Evolutionary conservation across 2,113 vertebrate genomes (phyloP), one percentile per base, ranked within the genome.

Genomic region (Bettongia penicillata): DNA sequence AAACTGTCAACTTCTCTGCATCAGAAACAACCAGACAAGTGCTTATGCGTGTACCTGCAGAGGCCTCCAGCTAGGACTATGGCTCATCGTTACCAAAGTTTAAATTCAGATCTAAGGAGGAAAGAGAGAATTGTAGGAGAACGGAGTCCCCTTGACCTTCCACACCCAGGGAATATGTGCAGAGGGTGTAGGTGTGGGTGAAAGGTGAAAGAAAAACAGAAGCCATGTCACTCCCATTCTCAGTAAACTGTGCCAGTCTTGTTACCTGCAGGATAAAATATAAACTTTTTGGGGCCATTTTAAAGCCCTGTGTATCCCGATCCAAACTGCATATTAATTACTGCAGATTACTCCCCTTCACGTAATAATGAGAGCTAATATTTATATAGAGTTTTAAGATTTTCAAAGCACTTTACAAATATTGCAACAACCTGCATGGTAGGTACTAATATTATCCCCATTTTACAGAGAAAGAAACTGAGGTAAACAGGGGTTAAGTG

Each of bases 151-250:
- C 92, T 91, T 61, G 31, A 28, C 16, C 11, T 51, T 90, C 50
- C 92, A 92, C n/a, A 95, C 53, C 84, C 84, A 31, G 53, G 52
- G 26, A 77, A 22, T n/a, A 77, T 12, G 28, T 61, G 10, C 10
- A 61, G 28, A 90, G 93, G 51, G 57, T 55, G 24, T 61, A 28
- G 84, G 77, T 55, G 24, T 61, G 37, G 84, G 77, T 95, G 28
- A 97, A 96, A 23, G 0, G 91, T 93, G 93, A 97, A 90, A 91
- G 94, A 94, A 94, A 96, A 97, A 68, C 37, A n/a, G 16, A n/a
- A 84, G 43, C 19, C 61, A 0, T 9, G 37, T 84, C 37, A 84
- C n/a, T 84, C 68, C 2, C 37, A 37, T 84, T 6, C 16, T 84
- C 68, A 22, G 31, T 84, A 84, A 84, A 84, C 16, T 23, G 4